Base-by-base conservation (phyloP, 1,140 invertebrate species). In the Aporrectodea caliginosa region DNA sequence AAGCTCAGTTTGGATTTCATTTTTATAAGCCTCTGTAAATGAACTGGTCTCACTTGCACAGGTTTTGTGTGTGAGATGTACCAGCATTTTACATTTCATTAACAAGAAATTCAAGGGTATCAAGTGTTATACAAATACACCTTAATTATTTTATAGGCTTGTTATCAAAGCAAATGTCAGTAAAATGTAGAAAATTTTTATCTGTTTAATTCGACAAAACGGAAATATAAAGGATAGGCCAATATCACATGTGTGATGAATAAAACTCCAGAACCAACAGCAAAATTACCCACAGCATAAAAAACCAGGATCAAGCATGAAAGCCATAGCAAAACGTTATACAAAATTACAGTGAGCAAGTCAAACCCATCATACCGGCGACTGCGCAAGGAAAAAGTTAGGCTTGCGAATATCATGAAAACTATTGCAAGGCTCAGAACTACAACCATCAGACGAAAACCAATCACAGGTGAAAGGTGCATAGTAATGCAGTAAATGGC, bases 201-300 rank as follows among this genome's bases (percentile, higher is more conserved):
- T 33, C 31, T 22, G 29, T 74, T 74, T 30, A 31, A 30, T 33
- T 74, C 73, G 34, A 74, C 34, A 16, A 74, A 74, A 12, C 73
- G 73, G 33, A 33, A 74, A 16, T 74, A 74, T n/a, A 31, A 74
- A 2, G 73, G 73, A 74, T 74, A 32, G 73, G 73, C 73, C 6
- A 74, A 31, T 30, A 74, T 16, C 22, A 74, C 27, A 74, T 31
- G 31, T 14, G 16, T 30, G 16, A n/a, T 31, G 1, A 74, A 30
- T 16, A 74, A 16, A 6, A 31, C 32, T 22, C 6, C 43, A 22
- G 43, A 58, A 6, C 6, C 6, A 22, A 12, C 6, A 22, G 22
- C 6, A 22, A 33, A 33, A 22, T 34, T n/a, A 16, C 31, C 73
- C n/a, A 27, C 73, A 27, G 31, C 30, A 33, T 16, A 32, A 33